phyloP scores from a whole-genome alignment of 2,113 vertebrate species.

The Eptatretus burgeri region DNA sequence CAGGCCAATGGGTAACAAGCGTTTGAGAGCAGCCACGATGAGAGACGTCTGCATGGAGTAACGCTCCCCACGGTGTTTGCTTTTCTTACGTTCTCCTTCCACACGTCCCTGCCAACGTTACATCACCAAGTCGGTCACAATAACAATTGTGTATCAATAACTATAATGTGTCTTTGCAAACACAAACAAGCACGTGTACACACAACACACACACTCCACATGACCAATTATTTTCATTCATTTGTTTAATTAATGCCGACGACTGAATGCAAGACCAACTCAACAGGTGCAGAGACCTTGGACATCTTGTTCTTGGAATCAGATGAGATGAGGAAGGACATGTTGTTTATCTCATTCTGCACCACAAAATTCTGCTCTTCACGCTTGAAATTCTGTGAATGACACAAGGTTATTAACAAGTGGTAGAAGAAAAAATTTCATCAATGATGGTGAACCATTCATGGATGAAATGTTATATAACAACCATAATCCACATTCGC shows the following conservation, averaged over 20 bases:
- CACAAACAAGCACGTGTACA: too few species aligned
- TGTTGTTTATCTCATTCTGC: conserved; percentile 98
- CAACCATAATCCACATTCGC: too few species aligned
- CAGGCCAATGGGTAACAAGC: conserved; percentile 87
- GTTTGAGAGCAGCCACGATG: conserved; percentile 85
- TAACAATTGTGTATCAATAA: too few species aligned
- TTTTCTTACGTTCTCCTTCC: conserved; percentile 78
- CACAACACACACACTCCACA: too few species aligned
- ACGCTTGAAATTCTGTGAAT: conserved; percentile 69
- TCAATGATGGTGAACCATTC: too few species aligned
- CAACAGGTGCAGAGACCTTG: conserved; percentile 34
- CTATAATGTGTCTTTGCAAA: too few species aligned
- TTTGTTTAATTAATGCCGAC: too few species aligned
- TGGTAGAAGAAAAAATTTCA: too few species aligned
- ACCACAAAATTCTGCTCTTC: conserved; percentile 99
- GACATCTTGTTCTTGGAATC: conserved; percentile 95
- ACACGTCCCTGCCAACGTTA: neutral
- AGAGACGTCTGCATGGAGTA: conserved; percentile 91
- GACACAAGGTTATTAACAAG: neutral
- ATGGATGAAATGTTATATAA: too few species aligned
- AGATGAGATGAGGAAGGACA: conserved; percentile 66
- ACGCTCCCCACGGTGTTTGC: conserved; percentile 60
- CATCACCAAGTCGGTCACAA: too few species aligned
- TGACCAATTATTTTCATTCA: too few species aligned
- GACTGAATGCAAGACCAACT: too few species aligned